These are phyloP conservation scores for Denticeps clupeoides DNA, from an alignment of 2,797 vertebrate species.

Conservation along the genomic window DNA sequence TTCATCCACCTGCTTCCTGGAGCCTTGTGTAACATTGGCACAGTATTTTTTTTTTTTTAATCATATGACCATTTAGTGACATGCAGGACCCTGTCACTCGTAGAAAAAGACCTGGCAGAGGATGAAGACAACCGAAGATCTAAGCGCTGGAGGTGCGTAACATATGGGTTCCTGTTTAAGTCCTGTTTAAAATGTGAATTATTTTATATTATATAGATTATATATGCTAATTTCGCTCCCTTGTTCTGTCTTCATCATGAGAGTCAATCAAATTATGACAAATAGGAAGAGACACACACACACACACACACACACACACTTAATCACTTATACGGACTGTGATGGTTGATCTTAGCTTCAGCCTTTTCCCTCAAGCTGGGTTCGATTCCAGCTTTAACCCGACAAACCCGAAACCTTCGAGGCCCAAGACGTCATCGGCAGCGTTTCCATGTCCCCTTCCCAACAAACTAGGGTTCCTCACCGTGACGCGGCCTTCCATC, in stretches of 20 bases:
- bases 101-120: no score
- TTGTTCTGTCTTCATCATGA: conserved; percentile 27
- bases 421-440: conserved; percentile 17
- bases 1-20: no score
- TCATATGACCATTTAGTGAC: no score
- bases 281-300: conserved; percentile 25
- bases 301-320: conserved; percentile 8
- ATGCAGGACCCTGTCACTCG: no score
- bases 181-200: conserved; percentile 5
- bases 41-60: no score
- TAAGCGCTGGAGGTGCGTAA: conserved; percentile 5
- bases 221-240: conserved; percentile 10
- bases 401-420: conserved; percentile 12
- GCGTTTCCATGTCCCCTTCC: conserved; percentile 22
- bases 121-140: no score
- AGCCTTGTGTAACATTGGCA: no score
- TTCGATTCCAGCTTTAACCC: conserved; percentile 24
- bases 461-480: conserved; percentile 22
- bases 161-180: neutral
- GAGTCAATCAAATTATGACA: conserved; percentile 33
- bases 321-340: conserved; percentile 16
- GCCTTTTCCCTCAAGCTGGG: conserved; percentile 46
- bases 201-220: conserved; percentile 1
- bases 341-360: conserved; percentile 51
- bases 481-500: conserved; percentile 17